Evolutionary conservation across 2,797 vertebrate genomes (phyloP).

Genomic region (Scomberomorus guttatus): DNA sequence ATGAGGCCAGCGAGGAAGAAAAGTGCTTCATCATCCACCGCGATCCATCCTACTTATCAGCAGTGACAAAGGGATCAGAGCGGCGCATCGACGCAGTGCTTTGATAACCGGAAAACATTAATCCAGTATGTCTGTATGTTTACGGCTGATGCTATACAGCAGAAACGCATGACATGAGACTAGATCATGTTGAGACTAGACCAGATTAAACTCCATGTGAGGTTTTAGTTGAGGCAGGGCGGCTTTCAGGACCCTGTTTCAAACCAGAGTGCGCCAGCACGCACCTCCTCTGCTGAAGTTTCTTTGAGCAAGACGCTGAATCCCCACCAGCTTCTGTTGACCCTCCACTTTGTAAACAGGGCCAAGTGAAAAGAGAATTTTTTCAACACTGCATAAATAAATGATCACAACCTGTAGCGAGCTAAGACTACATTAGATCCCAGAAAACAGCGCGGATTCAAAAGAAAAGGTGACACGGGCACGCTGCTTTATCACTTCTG

Average conservation of each 20-base stretch:
- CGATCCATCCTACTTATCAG: slow-evolving; percentile 59
- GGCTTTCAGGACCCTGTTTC: slow-evolving; percentile 2
- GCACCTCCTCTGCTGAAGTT: slow-evolving; percentile 24
- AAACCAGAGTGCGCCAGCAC: background rate
- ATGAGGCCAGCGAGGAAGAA: slow-evolving; percentile 66
- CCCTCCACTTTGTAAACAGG: slow-evolving; percentile 46
- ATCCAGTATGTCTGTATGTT: background rate
- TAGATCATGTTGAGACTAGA: slow-evolving; percentile 4
- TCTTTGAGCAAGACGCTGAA: slow-evolving; percentile 30
- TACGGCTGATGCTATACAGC: background rate
- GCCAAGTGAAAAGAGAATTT: slow-evolving; percentile 59
- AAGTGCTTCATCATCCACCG: slow-evolving; percentile 75
- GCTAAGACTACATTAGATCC: slow-evolving; percentile 28
- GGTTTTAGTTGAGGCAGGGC: background rate
- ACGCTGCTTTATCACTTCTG: slow-evolving; percentile 28
- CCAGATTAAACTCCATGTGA: slow-evolving; percentile 6
- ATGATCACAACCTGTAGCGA: slow-evolving; percentile 54
- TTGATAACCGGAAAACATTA: slow-evolving; percentile 19
- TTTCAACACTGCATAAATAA: slow-evolving; percentile 63
- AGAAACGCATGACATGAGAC: background rate
- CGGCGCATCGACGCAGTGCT: slow-evolving; percentile 10
- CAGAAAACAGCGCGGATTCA: slow-evolving; percentile 49
- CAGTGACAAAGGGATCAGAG: slow-evolving; percentile 47
- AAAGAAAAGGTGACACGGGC: slow-evolving; percentile 46
- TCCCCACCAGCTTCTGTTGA: slow-evolving; percentile 29